Percentiles rank a stretch among this genome's conserved stretches.
Evolutionary conservation across 2,113 vertebrate genomes (phyloP).

Genomic region (Romanogobio albipinnatus): DNA sequence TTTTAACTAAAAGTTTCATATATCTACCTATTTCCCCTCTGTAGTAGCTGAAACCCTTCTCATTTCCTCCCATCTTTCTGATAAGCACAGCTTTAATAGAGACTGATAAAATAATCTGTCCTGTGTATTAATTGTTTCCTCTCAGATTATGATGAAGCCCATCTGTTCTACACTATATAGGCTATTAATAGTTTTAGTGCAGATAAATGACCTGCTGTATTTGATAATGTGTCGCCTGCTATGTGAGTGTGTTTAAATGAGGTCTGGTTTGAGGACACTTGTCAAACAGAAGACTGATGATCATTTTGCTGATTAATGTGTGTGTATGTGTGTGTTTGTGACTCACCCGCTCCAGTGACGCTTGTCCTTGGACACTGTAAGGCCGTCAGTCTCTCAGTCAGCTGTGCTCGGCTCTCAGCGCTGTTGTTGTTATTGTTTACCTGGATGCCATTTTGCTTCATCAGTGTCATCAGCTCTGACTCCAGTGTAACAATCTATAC

Average conservation of each 20-base stretch:
- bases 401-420: constrained; percentile 78
- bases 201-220: not conserved
- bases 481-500: constrained; percentile 90
- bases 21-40: not conserved
- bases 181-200: not conserved
- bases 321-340: constrained; percentile 51
- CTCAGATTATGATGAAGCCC: constrained; percentile 11
- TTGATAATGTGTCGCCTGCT: not conserved
- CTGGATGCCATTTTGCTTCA: constrained; percentile 94
- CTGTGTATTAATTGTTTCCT: constrained; percentile 2
- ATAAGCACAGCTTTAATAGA: not conserved
- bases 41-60: not conserved
- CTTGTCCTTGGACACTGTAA: constrained; percentile 76
- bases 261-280: not conserved
- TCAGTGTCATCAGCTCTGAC: constrained; percentile 89
- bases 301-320: constrained; percentile 15
- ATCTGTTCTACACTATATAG: constrained; percentile 3
- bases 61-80: not conserved
- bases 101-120: not conserved
- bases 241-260: not conserved
- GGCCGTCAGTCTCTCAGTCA: constrained; percentile 61
- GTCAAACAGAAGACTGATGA: constrained; percentile 6
- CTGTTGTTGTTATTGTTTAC: constrained; percentile 97
- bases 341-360: constrained; percentile 82
- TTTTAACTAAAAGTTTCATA: not conserved